phyloP scores from a whole-genome alignment of 2,797 vertebrate genomes.

The Enoplosus armatus region DNA sequence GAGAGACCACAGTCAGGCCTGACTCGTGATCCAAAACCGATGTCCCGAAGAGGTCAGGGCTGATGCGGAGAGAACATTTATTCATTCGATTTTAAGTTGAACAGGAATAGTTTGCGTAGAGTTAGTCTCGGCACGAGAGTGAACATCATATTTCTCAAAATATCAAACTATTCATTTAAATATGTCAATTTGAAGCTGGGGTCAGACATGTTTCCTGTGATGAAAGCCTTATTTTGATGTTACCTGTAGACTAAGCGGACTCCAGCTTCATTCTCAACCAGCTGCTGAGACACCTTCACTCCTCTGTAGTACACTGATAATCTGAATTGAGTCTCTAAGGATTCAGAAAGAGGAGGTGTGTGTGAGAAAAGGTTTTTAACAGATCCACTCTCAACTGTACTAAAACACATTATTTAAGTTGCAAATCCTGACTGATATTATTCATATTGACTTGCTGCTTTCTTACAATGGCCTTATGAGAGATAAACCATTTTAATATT shows the following conservation, averaged over 20 bases:
- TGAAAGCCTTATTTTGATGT: not conserved
- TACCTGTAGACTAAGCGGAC: constrained; percentile 86
- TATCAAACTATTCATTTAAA: not conserved
- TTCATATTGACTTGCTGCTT: not conserved
- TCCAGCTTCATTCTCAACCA: constrained; percentile 80
- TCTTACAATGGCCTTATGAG: not conserved
- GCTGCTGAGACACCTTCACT: constrained; percentile 76
- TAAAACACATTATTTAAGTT: not conserved
- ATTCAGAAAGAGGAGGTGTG: constrained; percentile 19
- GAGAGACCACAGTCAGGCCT: constrained; percentile 75
- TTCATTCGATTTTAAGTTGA: not conserved
- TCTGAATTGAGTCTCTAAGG: constrained; percentile 83
- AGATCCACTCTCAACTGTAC: not conserved
- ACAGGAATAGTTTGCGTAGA: not conserved
- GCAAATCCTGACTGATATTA: not conserved
- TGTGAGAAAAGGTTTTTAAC: not conserved
- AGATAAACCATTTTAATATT: not conserved
- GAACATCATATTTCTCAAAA: not conserved
- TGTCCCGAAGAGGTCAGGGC: constrained; percentile 52
- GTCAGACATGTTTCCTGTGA: not conserved
- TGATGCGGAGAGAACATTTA: constrained; percentile 38
- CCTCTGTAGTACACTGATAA: constrained; percentile 89
- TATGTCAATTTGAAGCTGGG: not conserved
- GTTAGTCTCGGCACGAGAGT: not conserved
- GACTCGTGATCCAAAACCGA: constrained; percentile 34